These are phyloP conservation scores for Himalopsyche tibetana DNA, from an alignment of 2,888 invertebrate genomes.

Conservation along the genomic window DNA sequence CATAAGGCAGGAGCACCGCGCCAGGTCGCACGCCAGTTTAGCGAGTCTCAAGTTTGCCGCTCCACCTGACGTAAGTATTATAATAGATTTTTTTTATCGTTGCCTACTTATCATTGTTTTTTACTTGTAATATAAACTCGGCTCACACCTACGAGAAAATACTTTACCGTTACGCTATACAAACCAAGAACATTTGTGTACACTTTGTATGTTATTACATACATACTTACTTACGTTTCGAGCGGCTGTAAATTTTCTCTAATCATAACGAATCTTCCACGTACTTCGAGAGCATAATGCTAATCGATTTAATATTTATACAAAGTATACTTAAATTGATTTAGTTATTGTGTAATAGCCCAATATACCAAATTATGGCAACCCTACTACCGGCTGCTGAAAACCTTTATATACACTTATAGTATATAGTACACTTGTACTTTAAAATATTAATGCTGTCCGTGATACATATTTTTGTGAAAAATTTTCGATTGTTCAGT, in stretches of 20 bases:
- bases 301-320: too few species aligned
- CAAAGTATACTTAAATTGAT: too few species aligned
- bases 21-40: constrained; percentile 93
- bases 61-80: constrained; percentile 77
- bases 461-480: too few species aligned
- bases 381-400: too few species aligned
- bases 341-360: too few species aligned
- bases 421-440: too few species aligned
- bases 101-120: constrained; percentile 68
- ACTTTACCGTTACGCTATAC: background rate
- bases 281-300: background rate
- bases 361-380: too few species aligned
- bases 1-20: constrained; percentile 94
- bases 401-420: too few species aligned
- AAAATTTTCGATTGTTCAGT: too few species aligned
- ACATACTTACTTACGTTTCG: background rate
- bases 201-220: background rate
- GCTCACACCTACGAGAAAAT: background rate
- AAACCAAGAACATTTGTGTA: constrained; percentile 1
- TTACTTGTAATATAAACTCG: constrained; percentile 55
- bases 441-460: too few species aligned
- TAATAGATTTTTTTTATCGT: constrained; percentile 50
- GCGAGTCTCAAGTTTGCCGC: constrained; percentile 94
- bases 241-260: background rate
- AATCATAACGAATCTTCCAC: background rate